phyloP scores from a whole-genome alignment of 2,113 vertebrate genomes.

The Mesoclemmys tuberculata region DNA sequence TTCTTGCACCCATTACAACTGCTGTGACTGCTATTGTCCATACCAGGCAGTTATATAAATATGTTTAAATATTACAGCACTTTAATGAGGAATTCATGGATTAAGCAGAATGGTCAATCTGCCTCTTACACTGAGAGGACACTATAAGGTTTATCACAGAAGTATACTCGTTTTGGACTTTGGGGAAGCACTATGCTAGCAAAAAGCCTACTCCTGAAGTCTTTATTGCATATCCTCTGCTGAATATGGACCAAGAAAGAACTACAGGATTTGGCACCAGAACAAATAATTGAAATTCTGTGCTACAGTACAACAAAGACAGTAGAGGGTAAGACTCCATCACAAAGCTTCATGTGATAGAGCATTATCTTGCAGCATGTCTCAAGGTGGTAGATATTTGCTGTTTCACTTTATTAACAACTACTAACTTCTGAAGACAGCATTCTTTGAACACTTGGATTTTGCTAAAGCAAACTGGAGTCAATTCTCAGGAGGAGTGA shows the following conservation, averaged over 20 bases:
- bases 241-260: not conserved
- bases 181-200: not conserved
- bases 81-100: not conserved
- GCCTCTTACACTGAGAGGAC: not conserved
- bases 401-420: not conserved
- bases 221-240: not conserved
- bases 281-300: not conserved
- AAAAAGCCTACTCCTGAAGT: not conserved
- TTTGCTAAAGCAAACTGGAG: not conserved
- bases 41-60: not conserved
- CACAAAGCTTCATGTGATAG: not conserved
- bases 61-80: accelerated
- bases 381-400: not conserved
- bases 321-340: not conserved
- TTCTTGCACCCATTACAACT: not conserved
- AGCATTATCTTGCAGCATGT: not conserved
- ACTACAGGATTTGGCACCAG: accelerated
- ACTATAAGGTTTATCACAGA: not conserved
- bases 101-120: not conserved
- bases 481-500: not conserved
- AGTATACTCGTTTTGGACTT: not conserved
- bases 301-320: not conserved
- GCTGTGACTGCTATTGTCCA: not conserved
- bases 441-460: not conserved
- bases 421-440: not conserved